phyloP scores from a whole-genome alignment of 2,888 invertebrate species.

The Dendrolimus houi region DNA sequence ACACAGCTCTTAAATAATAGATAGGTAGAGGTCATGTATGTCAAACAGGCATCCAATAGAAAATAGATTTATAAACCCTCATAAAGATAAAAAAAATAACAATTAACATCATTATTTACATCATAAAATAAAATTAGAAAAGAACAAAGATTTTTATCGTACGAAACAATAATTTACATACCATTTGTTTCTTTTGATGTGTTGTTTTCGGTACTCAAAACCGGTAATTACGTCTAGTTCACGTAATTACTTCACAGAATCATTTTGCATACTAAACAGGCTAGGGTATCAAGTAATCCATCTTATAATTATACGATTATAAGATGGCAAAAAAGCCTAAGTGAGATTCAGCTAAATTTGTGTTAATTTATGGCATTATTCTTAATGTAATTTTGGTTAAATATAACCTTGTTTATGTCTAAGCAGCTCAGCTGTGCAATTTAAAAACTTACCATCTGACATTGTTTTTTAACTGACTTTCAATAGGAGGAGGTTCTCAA shows the following conservation, averaged over 20 bases:
- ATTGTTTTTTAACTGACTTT: no score
- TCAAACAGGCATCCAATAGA: no score
- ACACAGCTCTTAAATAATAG: no score
- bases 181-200: background rate
- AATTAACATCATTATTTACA: background rate
- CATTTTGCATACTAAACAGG: constrained; percentile 16
- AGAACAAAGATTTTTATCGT: background rate
- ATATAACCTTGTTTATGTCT: background rate
- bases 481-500: no score
- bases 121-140: background rate
- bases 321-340: background rate
- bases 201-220: constrained; percentile 16
- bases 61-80: no score
- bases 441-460: no score
- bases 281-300: background rate
- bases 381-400: background rate
- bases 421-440: background rate
- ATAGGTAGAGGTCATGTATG: no score
- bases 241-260: constrained; percentile 22
- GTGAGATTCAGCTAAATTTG: background rate
- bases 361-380: background rate
- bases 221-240: constrained; percentile 32
- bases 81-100: no score
- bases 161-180: background rate
- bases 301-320: background rate